Evolutionary conservation across 2,888 invertebrate genomes (phyloP).

Genomic region (Torymus tubicola): DNA sequence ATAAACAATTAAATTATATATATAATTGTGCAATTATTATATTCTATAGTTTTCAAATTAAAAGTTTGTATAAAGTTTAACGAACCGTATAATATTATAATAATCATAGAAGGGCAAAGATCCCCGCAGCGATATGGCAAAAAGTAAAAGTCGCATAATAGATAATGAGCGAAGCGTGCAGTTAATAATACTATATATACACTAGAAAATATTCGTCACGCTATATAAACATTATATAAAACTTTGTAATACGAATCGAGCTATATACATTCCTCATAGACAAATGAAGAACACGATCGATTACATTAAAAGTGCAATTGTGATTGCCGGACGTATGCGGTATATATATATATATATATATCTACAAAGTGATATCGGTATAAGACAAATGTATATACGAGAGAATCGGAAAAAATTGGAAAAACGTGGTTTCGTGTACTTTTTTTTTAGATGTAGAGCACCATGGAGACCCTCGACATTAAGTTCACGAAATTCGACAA

Average conservation of each 20-base stretch:
- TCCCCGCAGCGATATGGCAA: neutral
- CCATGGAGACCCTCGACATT: slow-evolving; percentile 82
- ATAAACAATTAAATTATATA: too few species aligned
- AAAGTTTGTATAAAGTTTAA: too few species aligned
- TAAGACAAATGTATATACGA: neutral
- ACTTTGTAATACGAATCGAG: neutral
- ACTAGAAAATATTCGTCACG: neutral
- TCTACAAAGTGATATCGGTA: neutral
- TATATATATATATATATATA: neutral
- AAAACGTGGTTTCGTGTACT: slow-evolving; percentile 16
- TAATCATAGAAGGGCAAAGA: neutral
- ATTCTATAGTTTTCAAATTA: too few species aligned
- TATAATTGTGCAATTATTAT: too few species aligned
- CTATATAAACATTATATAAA: neutral
- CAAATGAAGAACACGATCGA: too few species aligned
- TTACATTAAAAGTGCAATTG: slow-evolving; percentile 33
- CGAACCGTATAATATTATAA: too few species aligned
- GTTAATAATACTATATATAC: neutral
- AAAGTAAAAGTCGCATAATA: neutral
- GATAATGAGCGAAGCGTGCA: slow-evolving; percentile 44
- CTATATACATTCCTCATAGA: too few species aligned
- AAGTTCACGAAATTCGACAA: slow-evolving; percentile 81
- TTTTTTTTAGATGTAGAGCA: slow-evolving; percentile 72
- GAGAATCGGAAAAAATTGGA: slow-evolving; percentile 8
- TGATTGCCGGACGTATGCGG: slow-evolving; percentile 11